phyloP scores from a whole-genome alignment of 2,888 invertebrate species.

The Chymomyza procnemis region DNA sequence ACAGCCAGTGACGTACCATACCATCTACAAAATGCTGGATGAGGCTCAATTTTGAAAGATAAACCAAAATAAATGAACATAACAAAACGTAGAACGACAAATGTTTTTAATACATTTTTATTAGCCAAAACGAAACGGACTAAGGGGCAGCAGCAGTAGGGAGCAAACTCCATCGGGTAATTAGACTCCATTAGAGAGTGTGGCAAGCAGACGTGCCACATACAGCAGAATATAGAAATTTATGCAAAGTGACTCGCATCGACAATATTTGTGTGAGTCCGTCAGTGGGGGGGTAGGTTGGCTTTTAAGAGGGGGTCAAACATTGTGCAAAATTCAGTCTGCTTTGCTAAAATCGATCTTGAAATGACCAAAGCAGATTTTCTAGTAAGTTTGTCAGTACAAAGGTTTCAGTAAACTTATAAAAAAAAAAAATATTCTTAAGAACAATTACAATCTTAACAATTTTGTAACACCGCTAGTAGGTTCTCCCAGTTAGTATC shows the following conservation, averaged over 20 bases:
- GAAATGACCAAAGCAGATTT: too few species aligned
- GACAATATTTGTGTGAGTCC: slow-evolving; percentile 7
- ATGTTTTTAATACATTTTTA: slow-evolving; percentile 63
- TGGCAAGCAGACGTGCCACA: slow-evolving; percentile 33
- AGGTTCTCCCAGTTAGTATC: too few species aligned
- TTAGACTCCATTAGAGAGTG: slow-evolving; percentile 64
- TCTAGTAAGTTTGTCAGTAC: too few species aligned
- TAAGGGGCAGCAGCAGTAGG: slow-evolving; percentile 35
- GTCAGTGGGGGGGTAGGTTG: background rate
- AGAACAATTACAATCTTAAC: too few species aligned
- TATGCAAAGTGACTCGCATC: slow-evolving; percentile 53
- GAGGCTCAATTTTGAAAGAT: background rate
- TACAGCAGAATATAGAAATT: slow-evolving; percentile 34
- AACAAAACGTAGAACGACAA: slow-evolving; percentile 35
- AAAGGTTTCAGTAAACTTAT: too few species aligned
- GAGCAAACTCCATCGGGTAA: slow-evolving; percentile 37
- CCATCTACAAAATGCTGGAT: background rate
- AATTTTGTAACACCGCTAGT: too few species aligned
- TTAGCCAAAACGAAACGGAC: slow-evolving; percentile 37
- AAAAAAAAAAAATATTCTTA: too few species aligned
- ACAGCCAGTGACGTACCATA: background rate
- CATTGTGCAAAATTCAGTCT: too few species aligned
- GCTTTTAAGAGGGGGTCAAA: too few species aligned
- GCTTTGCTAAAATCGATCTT: too few species aligned
- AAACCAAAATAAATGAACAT: background rate